Base-by-base conservation (phyloP, 2,888 invertebrate genomes). In the Tetragonula carbonaria region DNA sequence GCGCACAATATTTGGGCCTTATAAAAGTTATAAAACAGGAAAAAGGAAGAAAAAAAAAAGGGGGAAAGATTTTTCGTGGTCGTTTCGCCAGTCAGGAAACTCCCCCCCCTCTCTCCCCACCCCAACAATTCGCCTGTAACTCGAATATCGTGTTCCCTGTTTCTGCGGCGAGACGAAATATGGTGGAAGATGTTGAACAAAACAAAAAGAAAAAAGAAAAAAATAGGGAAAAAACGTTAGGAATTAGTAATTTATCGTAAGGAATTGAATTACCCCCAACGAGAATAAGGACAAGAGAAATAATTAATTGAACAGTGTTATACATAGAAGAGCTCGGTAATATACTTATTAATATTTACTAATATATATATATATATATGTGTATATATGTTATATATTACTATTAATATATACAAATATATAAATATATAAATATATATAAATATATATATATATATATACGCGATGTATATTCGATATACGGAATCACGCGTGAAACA, bases 1-100 rank as follows among this genome's bases (percentile, higher is more conserved):
- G 90, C 90, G 90, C 90, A 90, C 90, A 90, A 90, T 90, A 86
- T 89, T 90, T 90, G 86, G 90, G 90, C 90, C 90, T 90, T 90
- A 90, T 90, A 90, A 90, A 84, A 78, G 84, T 76, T 83, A 83
- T 68, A 84, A 88, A 89, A 80, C 5, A 4, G 55, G 16, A 53
- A 66, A 55, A 33, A 23, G 2, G 11, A 45, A 51, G 53, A 18
- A 55, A 66, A 55, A 16, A 16, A 4, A 6, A 8, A n/a, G n/a
- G 14, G 14, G 16, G 8, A 50, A n/a, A 38, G 53, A 33, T n/a
- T 33, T 28, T 13, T 59, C 85, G 81, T 90, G 80, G 76, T 90
- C 88, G 83, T 88, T 90, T 82, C 90, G 84, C 84, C 84, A 79
- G 11, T 8, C 33, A 50, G 59, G 21, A 72, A n/a, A 23, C 23